Base-by-base conservation (phyloP, 2,113 vertebrate genomes). In the crab-eating macaque (Macaca fascicularis) region DNA sequence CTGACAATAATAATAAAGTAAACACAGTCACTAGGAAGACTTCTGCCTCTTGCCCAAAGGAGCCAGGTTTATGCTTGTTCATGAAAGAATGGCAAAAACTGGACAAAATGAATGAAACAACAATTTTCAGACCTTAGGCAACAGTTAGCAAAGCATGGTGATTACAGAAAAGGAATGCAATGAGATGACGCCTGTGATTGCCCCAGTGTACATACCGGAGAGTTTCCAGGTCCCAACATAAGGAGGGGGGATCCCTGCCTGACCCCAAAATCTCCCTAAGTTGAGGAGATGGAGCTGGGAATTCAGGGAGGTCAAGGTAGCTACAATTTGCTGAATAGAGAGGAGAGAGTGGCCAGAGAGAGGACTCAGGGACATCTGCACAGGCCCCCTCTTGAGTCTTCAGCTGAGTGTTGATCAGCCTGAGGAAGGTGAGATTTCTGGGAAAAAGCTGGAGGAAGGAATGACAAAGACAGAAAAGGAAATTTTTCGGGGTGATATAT, bases 321-420 rank as follows among this genome's bases (percentile, higher is more conserved):
- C 50, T 30, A 64, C 38, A 78, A 30, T 86, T 61, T 91, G 40
- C 45, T 85, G 22, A 92, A 40, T 27, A 40, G 59, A 30, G 6
- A 45, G 72, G 27, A 55, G 8, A 45, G 5, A 25, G 38, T 2
- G 11, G 45, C 3, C 32, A 52, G 30, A 72, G 3, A 57, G 32
- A 64, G 16, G 55, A 12, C 1, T 1, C 4, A 4, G 64, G 76
- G 43, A 27, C 0, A 1, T 35, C 40, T 12, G 14, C 6, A 10
- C 2, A 16, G 52, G 30, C n/a, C 89, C 78, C 40, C 5, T 10
- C 59, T n/a, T 14, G 43, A 50, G 35, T 57, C 20, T 48, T 78
- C 61, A 67, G 13, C 30, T 75, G 30, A 61, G 27, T 32, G 45
- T 2, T 35, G 32, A 13, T 75, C 12, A 90, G 9, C 32, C 32